phyloP scores from a whole-genome alignment of 1,140 invertebrate genomes.

The Metaphire vulgaris region DNA sequence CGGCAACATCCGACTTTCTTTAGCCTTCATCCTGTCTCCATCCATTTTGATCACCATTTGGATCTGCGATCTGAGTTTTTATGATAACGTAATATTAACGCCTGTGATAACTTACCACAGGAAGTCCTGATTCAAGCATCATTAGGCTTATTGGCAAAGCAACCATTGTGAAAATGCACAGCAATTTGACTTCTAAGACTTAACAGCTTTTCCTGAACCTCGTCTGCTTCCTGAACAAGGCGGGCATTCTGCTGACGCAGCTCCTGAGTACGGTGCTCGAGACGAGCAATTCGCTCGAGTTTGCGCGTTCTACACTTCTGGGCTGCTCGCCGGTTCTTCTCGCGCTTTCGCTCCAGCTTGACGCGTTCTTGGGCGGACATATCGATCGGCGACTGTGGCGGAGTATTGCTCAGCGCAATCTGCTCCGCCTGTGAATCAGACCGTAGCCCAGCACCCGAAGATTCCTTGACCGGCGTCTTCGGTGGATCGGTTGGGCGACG shows the following conservation, averaged over 20 bases:
- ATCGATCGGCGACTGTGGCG: slow-evolving; percentile 76
- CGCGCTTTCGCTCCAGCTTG: slow-evolving; percentile 88
- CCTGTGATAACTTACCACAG: too few species aligned
- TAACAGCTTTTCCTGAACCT: background rate
- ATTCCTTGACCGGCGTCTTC: too few species aligned
- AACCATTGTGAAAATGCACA: background rate
- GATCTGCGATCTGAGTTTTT: too few species aligned
- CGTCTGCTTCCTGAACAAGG: background rate
- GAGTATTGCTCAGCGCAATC: slow-evolving; percentile 29
- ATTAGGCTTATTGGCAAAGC: background rate
- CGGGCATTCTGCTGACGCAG: background rate
- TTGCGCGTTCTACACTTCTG: slow-evolving; percentile 91
- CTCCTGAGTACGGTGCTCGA: slow-evolving; percentile 60
- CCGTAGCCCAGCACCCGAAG: too few species aligned
- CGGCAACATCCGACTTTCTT: too few species aligned
- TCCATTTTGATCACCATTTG: too few species aligned
- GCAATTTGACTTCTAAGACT: background rate
- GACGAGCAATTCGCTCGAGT: slow-evolving; percentile 82
- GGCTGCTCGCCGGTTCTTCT: slow-evolving; percentile 91
- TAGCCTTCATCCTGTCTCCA: too few species aligned
- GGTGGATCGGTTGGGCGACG: too few species aligned
- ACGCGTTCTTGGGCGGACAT: slow-evolving; percentile 92
- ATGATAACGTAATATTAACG: too few species aligned
- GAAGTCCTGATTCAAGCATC: too few species aligned
- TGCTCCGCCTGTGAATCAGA: background rate